Conservation (phyloP, 2,888 invertebrate genomes). For the Vesta saturnalis region DNA sequence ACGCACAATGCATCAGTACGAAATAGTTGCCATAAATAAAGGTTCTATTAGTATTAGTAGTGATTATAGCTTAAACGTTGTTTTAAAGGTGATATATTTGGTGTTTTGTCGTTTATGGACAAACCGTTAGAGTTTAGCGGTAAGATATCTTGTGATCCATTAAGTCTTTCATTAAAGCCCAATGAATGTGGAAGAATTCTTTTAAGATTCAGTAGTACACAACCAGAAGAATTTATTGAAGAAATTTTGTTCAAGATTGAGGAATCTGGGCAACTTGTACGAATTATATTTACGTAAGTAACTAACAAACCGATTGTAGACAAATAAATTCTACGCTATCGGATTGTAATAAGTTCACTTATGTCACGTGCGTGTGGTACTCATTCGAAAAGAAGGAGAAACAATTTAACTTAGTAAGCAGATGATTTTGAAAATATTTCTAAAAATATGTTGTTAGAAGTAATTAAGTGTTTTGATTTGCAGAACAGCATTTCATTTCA, state of each 20-base stretch:
- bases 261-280: slow-evolving; percentile 68
- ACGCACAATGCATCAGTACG: slow-evolving; percentile 68
- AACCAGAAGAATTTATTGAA: slow-evolving; percentile 71
- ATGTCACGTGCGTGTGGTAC: too few relatives aligned
- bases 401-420: too few relatives aligned
- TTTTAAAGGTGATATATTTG: slow-evolving; percentile 69
- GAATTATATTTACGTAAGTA: slow-evolving; percentile 68
- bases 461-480: too few relatives aligned
- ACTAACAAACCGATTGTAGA: too few relatives aligned
- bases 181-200: slow-evolving; percentile 66
- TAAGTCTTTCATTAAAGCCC: slow-evolving; percentile 62
- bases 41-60: slow-evolving; percentile 65
- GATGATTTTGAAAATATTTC: too few relatives aligned
- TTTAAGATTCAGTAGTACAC: slow-evolving; percentile 67
- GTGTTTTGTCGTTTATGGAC: slow-evolving; percentile 64
- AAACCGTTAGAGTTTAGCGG: slow-evolving; percentile 68
- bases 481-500: too few relatives aligned
- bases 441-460: too few relatives aligned
- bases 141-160: slow-evolving; percentile 65
- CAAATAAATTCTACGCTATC: too few relatives aligned
- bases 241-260: slow-evolving; percentile 68
- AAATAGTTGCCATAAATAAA: slow-evolving; percentile 68
- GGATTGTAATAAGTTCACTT: too few relatives aligned
- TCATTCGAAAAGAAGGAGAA: too few relatives aligned
- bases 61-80: neutral